A percentile compares a stretch with the other conserved stretches of the same genome.
phyloP scores from a whole-genome alignment of 1,140 invertebrate species.

The Vollenhovia emeryi region DNA sequence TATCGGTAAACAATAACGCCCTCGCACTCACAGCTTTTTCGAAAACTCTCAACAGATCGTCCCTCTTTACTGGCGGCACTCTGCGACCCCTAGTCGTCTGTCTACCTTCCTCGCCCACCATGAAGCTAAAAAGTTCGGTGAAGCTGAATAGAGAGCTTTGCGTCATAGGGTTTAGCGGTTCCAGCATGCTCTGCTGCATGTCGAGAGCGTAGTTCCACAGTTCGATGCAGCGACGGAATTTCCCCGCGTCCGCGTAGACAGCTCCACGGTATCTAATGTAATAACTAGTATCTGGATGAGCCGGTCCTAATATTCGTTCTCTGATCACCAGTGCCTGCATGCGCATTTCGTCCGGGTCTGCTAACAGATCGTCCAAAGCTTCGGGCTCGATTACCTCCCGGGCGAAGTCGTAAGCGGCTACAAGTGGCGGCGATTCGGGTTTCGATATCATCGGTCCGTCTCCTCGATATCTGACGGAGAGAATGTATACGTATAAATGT shows the following conservation, averaged over 20 bases:
- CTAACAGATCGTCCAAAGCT: slow-evolving; percentile 93
- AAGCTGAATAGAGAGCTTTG: slow-evolving; percentile 97
- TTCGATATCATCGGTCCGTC: slow-evolving; percentile 88
- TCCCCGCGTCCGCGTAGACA: slow-evolving; percentile 97
- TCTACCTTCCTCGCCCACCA: slow-evolving; percentile 92
- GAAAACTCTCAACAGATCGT: slow-evolving; percentile 93
- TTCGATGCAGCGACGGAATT: slow-evolving; percentile 96
- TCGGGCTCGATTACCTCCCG: slow-evolving; percentile 92
- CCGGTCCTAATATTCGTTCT: slow-evolving; percentile 95
- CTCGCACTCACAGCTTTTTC: slow-evolving; percentile 89
- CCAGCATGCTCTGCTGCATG: slow-evolving; percentile 97
- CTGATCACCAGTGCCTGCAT: slow-evolving; percentile 98
- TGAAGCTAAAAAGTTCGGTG: slow-evolving; percentile 97
- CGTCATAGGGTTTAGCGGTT: slow-evolving; percentile 97
- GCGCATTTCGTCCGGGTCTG: slow-evolving; percentile 97
- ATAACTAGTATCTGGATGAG: slow-evolving; percentile 98
- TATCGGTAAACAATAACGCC: neutral
- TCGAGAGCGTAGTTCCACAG: slow-evolving; percentile 99
- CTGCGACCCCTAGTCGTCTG: slow-evolving; percentile 89
- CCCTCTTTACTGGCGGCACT: slow-evolving; percentile 91
- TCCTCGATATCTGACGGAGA: slow-evolving; percentile 84
- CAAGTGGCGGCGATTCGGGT: slow-evolving; percentile 88
- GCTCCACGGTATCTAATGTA: slow-evolving; percentile 97
- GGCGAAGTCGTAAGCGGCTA: slow-evolving; percentile 95
- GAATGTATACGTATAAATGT: neutral